Percentiles rank a stretch among this genome's conserved stretches.
phyloP scores from a whole-genome alignment of 2,888 invertebrate genomes.

The Orthosia cruda region DNA sequence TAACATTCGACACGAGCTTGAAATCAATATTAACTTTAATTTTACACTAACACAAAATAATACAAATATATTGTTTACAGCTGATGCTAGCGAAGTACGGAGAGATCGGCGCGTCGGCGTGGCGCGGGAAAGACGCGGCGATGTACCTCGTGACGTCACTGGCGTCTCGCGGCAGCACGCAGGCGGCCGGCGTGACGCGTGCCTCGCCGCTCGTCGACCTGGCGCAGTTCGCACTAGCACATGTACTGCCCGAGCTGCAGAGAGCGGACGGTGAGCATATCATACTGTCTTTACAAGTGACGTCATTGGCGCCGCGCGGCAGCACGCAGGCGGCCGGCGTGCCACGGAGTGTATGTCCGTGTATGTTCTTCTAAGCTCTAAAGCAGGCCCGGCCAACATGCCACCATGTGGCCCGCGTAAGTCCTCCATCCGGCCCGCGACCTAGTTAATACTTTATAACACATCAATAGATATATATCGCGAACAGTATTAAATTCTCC shows the following conservation, averaged over 20 bases:
- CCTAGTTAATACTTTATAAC: no score
- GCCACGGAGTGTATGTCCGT: no score
- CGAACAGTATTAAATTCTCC: no score
- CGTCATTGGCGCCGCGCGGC: constrained; percentile 97
- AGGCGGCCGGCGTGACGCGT: constrained; percentile 97
- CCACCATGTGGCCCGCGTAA: no score
- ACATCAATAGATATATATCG: no score
- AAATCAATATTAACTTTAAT: no score
- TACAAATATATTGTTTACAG: constrained; percentile 74
- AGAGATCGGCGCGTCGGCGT: constrained; percentile 94
- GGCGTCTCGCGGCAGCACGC: constrained; percentile 97
- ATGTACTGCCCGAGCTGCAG: constrained; percentile 97
- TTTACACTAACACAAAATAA: no score
- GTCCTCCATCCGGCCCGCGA: no score
- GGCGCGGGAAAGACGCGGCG: constrained; percentile 99
- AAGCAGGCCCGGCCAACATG: no score
- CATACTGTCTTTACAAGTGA: constrained; percentile 95
- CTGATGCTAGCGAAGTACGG: constrained; percentile 95
- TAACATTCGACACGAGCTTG: no score
- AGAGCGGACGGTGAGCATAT: constrained; percentile 92
- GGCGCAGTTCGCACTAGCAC: constrained; percentile 96
- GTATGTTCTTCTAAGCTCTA: no score
- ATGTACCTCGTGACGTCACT: constrained; percentile 99
- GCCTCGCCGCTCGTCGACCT: constrained; percentile 97
- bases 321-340: constrained; percentile 94